These are phyloP conservation scores for Chelon auratus DNA, from an alignment of 2,797 vertebrate species.

Conservation along the genomic window DNA sequence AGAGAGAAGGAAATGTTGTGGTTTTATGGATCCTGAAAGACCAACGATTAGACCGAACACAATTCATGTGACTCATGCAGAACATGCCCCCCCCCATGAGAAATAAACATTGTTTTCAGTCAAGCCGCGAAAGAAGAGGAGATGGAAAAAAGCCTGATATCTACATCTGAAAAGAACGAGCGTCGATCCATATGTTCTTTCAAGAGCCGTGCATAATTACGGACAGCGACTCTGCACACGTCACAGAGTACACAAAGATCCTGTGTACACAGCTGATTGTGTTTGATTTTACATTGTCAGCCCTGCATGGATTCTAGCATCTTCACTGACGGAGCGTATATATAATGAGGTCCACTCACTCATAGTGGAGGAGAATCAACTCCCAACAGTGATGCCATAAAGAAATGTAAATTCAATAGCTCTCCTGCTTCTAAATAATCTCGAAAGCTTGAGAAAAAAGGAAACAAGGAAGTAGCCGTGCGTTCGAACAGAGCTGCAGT, in stretches of 20 bases:
- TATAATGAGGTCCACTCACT: background rate
- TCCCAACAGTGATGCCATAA: background rate
- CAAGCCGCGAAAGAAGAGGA: conserved; percentile 7
- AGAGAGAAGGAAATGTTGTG: conserved; percentile 11
- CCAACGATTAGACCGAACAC: conserved; percentile 33
- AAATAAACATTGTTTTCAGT: conserved; percentile 27
- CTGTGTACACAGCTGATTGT: conserved; percentile 15
- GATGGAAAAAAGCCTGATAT: conserved; percentile 6
- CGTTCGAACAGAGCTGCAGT: background rate
- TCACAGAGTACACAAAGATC: background rate
- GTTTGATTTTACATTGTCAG: conserved; percentile 6
- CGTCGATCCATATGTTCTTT: conserved; percentile 18
- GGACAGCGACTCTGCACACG: conserved; percentile 9
- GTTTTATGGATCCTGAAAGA: conserved; percentile 46
- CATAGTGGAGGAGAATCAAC: background rate
- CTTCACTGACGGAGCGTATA: conserved; percentile 3
- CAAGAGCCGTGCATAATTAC: background rate
- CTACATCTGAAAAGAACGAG: background rate
- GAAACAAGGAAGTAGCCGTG: background rate
- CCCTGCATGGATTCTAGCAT: conserved; percentile 1
- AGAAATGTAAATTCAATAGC: background rate
- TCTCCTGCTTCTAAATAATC: no score
- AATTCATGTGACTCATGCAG: conserved; percentile 8
- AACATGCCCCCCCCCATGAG: conserved; percentile 15
- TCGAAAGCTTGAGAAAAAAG: background rate